A percentile compares a stretch with the other conserved stretches of the same genome.
These are phyloP conservation scores for Nesidiocoris tenuis DNA, from an alignment of 2,888 invertebrate genomes.

Conservation along the genomic window DNA sequence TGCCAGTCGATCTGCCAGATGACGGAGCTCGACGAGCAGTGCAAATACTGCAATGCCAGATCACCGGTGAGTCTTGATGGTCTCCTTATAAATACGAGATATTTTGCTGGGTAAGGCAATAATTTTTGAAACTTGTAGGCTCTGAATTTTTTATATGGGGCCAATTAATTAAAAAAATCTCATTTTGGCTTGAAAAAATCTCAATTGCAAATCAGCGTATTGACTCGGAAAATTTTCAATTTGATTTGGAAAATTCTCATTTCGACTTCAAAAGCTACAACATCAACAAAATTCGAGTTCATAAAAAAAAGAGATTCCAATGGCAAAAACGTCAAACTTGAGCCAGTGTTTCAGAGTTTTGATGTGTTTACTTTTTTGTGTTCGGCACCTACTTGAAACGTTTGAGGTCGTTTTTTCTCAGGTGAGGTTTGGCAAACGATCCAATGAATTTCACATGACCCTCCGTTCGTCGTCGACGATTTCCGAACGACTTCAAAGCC, in stretches of 20 bases:
- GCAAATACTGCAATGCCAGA: conserved; percentile 28
- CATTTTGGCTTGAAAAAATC: too few relatives aligned
- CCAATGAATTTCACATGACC: conserved; percentile 29
- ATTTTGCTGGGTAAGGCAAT: background rate
- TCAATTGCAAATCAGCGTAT: too few relatives aligned
- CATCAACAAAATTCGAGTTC: too few relatives aligned
- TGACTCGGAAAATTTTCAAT: too few relatives aligned
- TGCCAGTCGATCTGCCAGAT: conserved; percentile 31
- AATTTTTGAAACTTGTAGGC: background rate
- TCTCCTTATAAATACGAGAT: background rate
- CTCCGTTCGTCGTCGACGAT: background rate
- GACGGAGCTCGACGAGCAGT: conserved; percentile 30
- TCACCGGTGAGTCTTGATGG: conserved; percentile 19
- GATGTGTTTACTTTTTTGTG: too few relatives aligned
- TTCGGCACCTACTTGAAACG: too few relatives aligned
- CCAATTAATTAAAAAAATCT: too few relatives aligned
- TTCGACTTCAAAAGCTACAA: too few relatives aligned
- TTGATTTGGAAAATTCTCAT: too few relatives aligned
- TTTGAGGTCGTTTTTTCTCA: conserved; percentile 10
- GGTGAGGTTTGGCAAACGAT: conserved; percentile 45
- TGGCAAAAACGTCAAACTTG: too few relatives aligned
- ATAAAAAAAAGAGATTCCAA: too few relatives aligned
- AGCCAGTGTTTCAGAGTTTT: too few relatives aligned
- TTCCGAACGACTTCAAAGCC: conserved; percentile 7
- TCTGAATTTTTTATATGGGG: conserved; percentile 32